Evolutionary conservation across 2,888 invertebrate species (phyloP).

Genomic region (Dynastes grantii): DNA sequence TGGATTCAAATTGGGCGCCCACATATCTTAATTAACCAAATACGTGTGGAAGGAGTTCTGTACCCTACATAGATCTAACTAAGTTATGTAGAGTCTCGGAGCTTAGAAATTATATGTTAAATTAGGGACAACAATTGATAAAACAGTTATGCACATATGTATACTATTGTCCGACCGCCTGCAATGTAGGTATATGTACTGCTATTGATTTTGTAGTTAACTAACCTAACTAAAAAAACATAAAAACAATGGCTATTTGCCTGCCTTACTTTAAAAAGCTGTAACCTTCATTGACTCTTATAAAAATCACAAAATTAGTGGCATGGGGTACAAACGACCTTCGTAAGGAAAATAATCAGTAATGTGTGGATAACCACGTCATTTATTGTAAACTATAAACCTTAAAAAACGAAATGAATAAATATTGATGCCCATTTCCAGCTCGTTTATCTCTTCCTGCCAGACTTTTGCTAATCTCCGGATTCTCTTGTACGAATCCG

Average conservation of each 20-base stretch:
- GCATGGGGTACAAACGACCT: no score
- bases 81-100: neutral
- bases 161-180: no score
- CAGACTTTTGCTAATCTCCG: no score
- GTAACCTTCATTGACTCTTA: no score
- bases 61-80: conserved; percentile 2
- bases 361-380: no score
- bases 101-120: neutral
- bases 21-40: conserved; percentile 14
- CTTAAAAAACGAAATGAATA: no score
- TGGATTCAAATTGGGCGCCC: conserved; percentile 6
- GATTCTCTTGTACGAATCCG: no score
- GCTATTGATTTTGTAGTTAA: neutral
- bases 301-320: no score
- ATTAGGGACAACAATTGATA: neutral
- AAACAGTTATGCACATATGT: neutral
- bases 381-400: no score
- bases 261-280: neutral
- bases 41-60: neutral
- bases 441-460: no score
- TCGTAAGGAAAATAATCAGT: no score
- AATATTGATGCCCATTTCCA: no score
- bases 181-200: neutral
- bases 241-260: neutral
- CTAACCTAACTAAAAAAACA: neutral